phyloP scores from a whole-genome alignment of 2,113 vertebrate species.

The Amia ocellicauda region DNA sequence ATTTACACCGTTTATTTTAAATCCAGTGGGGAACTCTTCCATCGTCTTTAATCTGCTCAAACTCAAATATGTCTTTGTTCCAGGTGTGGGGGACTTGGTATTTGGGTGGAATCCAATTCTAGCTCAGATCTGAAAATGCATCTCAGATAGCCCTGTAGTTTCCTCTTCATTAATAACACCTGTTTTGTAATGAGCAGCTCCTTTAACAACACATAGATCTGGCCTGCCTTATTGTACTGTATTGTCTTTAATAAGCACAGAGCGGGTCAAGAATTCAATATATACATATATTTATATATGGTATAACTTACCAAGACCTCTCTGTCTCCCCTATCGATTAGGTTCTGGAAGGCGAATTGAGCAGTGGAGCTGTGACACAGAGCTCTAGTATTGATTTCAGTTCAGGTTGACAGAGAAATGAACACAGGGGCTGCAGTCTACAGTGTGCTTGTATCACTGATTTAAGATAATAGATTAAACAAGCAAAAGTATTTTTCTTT shows the following conservation, averaged over 20 bases:
- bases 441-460: slow-evolving; percentile 17
- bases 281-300: too few relatives aligned
- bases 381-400: slow-evolving; percentile 40
- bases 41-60: too few relatives aligned
- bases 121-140: too few relatives aligned
- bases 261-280: neutral
- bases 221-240: slow-evolving; percentile 11
- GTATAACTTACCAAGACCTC: slow-evolving; percentile 6
- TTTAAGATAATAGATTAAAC: slow-evolving; percentile 18
- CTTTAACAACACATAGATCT: too few relatives aligned
- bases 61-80: too few relatives aligned
- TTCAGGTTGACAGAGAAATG: slow-evolving; percentile 36
- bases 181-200: slow-evolving; percentile 5
- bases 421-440: slow-evolving; percentile 22
- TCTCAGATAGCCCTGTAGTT: neutral
- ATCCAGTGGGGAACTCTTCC: too few relatives aligned
- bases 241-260: slow-evolving; percentile 4
- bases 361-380: slow-evolving; percentile 17
- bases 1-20: too few relatives aligned
- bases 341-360: slow-evolving; percentile 23
- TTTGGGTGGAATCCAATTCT: too few relatives aligned
- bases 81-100: too few relatives aligned
- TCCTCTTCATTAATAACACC: neutral
- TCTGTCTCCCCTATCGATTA: slow-evolving; percentile 15
- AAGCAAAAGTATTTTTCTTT: neutral